phyloP scores from a whole-genome alignment of 2,888 invertebrate genomes.

The Sthenelais limicola region DNA sequence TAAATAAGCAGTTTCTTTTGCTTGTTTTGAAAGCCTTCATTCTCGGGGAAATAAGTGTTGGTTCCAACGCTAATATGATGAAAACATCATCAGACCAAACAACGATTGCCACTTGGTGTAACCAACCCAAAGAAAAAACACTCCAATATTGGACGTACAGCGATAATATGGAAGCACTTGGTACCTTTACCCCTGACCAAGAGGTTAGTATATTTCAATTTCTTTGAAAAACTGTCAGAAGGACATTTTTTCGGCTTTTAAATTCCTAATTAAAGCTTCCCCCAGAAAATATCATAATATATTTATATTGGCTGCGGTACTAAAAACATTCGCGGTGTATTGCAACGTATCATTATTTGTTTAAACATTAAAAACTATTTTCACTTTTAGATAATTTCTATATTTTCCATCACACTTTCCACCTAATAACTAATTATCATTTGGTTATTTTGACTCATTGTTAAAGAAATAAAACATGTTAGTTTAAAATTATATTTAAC shows the following conservation, averaged over 20 bases:
- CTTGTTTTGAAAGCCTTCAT: no score
- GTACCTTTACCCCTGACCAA: slow-evolving; percentile 37
- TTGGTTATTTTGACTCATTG: no score
- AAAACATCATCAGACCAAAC: neutral
- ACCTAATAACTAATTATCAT: no score
- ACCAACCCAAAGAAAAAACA: slow-evolving; percentile 28
- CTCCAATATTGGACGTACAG: slow-evolving; percentile 16
- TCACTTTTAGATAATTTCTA: no score
- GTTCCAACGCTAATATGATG: neutral
- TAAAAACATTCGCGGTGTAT: neutral
- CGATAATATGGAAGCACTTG: neutral
- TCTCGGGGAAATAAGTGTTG: neutral
- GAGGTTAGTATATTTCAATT: slow-evolving; percentile 24
- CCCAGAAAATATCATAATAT: neutral
- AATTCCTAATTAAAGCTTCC: neutral
- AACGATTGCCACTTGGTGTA: slow-evolving; percentile 29
- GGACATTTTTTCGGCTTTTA: no score
- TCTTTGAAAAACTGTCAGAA: no score
- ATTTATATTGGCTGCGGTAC: neutral
- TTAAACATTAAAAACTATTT: no score
- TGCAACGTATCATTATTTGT: no score
- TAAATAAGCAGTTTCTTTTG: no score
- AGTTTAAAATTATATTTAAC: no score
- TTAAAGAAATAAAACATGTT: no score
- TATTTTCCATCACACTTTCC: no score